Base-by-base conservation (phyloP, 2,888 invertebrate species). In the Eupithecia inturbata region DNA sequence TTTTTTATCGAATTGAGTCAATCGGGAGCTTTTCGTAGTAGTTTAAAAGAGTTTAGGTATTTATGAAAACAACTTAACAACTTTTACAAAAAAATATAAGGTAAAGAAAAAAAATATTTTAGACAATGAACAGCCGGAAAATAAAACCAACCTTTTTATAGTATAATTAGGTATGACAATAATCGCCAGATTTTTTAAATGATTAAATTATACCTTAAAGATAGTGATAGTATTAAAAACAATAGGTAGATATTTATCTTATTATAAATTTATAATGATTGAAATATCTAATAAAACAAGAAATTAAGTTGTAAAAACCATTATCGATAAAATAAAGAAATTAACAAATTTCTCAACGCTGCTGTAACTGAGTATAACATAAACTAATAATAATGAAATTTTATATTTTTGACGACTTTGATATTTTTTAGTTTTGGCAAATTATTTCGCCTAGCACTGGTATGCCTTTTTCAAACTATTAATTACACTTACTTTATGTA, bases 391-490 rank as follows among this genome's bases (percentile, higher is more conserved):
- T 26, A 57, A 14, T 5, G 14, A 57, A 57, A 12, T 12, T 26
- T 57, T 5, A 57, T 57, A 14, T 57, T 57, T 57, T 57, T 57
- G 57, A 57, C 57, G 12, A 57, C 57, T 57, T 26, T 57, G 57
- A 26, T 12, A 57, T 57, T 22, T 53, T 26, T 57, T 57, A 26
- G 57, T 22, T 57, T 3, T 36, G 63, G n/a, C 63, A 33, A 62
- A 72, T 74, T 67, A 16, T 70, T 74, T 74, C 69, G 75, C 75
- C 76, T 74, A 75, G 26, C 78, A 77, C 78, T 78, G 80, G 80
- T 73, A 72, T 60, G 60, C 33, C 16, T 60, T 39, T 31, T 63
- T 72, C 63, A 66, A 60, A 78, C 53, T 75, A 71, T 75, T 49
- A n/a, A 71, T 75, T 49, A n/a, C 10, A 49, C 49, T n/a, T 22